Evolutionary conservation across 2,113 vertebrate genomes (phyloP).

Genomic region (Mesocricetus auratus): DNA sequence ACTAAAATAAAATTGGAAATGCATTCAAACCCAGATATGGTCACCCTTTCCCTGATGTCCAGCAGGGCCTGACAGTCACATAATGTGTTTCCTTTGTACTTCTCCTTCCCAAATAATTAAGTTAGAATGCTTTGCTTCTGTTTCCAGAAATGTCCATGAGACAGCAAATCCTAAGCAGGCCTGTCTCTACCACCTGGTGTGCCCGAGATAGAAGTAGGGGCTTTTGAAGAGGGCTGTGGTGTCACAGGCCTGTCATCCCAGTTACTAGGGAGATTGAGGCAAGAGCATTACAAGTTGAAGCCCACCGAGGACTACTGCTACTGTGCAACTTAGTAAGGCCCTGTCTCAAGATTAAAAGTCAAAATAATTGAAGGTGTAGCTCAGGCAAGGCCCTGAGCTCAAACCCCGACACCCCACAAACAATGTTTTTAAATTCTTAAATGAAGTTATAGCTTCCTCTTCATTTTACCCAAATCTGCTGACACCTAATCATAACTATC

Average conservation of each 20-base stretch:
- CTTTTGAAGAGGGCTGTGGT: not conserved
- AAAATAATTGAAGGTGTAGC: not conserved
- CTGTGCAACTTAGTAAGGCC: not conserved
- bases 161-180: not conserved
- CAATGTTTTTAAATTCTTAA: not conserved
- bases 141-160: slow-evolving; percentile 3
- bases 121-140: not conserved
- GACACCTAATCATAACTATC: not conserved
- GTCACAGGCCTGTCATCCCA: not conserved
- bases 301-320: not conserved
- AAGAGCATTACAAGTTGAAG: not conserved
- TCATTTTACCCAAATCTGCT: not conserved
- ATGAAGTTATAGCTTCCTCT: not conserved
- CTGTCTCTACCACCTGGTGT: not conserved
- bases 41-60: not conserved
- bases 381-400: not conserved
- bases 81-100: slow-evolving; percentile 19
- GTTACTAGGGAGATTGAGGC: not conserved
- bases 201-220: not conserved
- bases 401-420: not conserved
- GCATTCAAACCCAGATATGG: not conserved
- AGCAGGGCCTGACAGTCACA: not conserved
- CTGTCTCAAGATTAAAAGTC: not conserved
- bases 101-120: slow-evolving; percentile 43
- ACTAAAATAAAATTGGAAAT: slow-evolving; percentile 14